Evolutionary conservation across 2,888 invertebrate species (phyloP).

Genomic region (Eledone cirrhosa): DNA sequence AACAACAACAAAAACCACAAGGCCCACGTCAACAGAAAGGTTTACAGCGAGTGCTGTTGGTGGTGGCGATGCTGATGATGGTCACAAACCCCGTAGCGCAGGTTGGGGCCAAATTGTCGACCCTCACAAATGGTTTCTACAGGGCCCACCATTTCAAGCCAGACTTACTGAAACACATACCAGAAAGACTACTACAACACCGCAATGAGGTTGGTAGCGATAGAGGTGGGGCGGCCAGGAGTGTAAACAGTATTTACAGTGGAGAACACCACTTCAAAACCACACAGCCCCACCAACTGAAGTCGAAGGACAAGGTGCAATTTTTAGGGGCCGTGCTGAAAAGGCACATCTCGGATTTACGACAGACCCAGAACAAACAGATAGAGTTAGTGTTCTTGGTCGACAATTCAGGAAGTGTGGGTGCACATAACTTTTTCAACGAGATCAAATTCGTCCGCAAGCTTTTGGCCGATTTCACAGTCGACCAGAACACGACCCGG

Average conservation of each 20-base stretch:
- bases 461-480: constrained; percentile 73
- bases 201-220: no score
- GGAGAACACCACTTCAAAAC: neutral
- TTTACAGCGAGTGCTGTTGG: no score
- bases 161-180: no score
- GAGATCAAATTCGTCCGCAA: constrained; percentile 76
- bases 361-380: constrained; percentile 62
- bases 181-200: no score
- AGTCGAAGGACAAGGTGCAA: constrained; percentile 69
- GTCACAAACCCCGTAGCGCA: neutral
- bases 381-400: constrained; percentile 76
- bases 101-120: neutral
- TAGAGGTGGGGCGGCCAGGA: no score
- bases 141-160: neutral
- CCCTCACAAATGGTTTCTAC: constrained; percentile 8
- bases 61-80: no score
- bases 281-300: constrained; percentile 24
- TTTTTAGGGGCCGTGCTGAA: constrained; percentile 71
- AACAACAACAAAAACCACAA: no score
- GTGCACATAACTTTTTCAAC: constrained; percentile 74
- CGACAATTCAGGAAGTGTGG: constrained; percentile 78
- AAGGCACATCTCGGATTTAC: constrained; percentile 70
- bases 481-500: constrained; percentile 74
- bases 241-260: no score
- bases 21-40: no score